These are phyloP conservation scores for Ramphastos sulfuratus DNA, from an alignment of 2,113 vertebrate species.

Conservation along the genomic window DNA sequence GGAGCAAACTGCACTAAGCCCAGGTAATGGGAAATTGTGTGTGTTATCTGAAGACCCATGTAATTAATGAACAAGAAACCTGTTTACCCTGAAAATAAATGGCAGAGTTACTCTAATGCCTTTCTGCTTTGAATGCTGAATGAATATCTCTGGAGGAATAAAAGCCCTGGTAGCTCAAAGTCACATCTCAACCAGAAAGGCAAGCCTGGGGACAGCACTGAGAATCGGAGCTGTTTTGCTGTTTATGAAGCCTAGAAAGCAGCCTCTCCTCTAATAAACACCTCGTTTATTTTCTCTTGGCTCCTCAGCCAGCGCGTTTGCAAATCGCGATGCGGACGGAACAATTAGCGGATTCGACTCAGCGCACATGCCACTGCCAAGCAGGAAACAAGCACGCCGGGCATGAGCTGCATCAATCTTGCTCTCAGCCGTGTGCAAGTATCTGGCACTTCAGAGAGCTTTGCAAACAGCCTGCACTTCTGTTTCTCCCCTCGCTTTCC, in stretches of 20 bases:
- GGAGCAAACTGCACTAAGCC: slow-evolving; percentile 10
- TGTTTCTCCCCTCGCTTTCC: neutral
- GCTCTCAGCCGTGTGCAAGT: slow-evolving; percentile 65
- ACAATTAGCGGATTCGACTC: slow-evolving; percentile 76
- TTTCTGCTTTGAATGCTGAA: slow-evolving; percentile 38
- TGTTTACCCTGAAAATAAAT: slow-evolving; percentile 59
- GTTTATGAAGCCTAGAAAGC: slow-evolving; percentile 41
- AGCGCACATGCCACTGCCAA: slow-evolving; percentile 62
- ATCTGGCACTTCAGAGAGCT: slow-evolving; percentile 65
- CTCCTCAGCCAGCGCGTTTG: slow-evolving; percentile 66
- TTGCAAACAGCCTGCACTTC: neutral
- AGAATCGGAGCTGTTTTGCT: neutral
- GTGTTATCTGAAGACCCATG: slow-evolving; percentile 40
- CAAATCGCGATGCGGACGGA: slow-evolving; percentile 64
- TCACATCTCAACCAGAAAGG: slow-evolving; percentile 2
- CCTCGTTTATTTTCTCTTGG: slow-evolving; percentile 76
- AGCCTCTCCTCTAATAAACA: slow-evolving; percentile 59
- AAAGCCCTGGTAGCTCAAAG: slow-evolving; percentile 21
- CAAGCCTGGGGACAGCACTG: neutral
- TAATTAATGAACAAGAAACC: slow-evolving; percentile 65
- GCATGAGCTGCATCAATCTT: slow-evolving; percentile 70
- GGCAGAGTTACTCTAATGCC: slow-evolving; percentile 18
- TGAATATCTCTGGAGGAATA: neutral
- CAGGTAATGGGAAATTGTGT: slow-evolving; percentile 39
- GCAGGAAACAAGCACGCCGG: slow-evolving; percentile 55